These are phyloP conservation scores for Hystrix cristata DNA, from an alignment of 2,113 vertebrate genomes.

Conservation along the genomic window DNA sequence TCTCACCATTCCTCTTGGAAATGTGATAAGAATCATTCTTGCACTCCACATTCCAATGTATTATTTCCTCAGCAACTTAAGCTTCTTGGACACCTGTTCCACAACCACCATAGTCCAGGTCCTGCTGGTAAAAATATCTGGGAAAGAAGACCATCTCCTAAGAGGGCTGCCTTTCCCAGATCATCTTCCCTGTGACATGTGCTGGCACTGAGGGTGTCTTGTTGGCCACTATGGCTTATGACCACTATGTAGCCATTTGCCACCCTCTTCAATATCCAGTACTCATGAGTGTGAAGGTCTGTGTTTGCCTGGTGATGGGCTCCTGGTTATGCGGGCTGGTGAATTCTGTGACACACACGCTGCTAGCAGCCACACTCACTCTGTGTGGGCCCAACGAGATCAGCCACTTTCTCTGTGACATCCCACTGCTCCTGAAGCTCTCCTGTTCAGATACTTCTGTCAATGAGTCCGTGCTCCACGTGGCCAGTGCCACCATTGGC, in stretches of 20 bases:
- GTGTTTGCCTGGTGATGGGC: slow-evolving; percentile 39
- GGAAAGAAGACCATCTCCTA: slow-evolving; percentile 65
- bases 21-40: background rate
- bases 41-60: slow-evolving; percentile 62
- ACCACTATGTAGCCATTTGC: slow-evolving; percentile 78
- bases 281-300: slow-evolving; percentile 64
- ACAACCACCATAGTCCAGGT: background rate
- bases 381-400: slow-evolving; percentile 68
- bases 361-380: slow-evolving; percentile 32
- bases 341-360: slow-evolving; percentile 69
- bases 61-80: slow-evolving; percentile 71
- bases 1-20: slow-evolving; percentile 19
- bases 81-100: slow-evolving; percentile 63
- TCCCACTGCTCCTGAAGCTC: slow-evolving; percentile 71
- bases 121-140: background rate
- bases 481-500: slow-evolving; percentile 63
- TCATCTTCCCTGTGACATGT: slow-evolving; percentile 46
- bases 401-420: slow-evolving; percentile 73
- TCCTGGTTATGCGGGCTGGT: slow-evolving; percentile 76
- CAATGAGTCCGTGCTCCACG: slow-evolving; percentile 48
- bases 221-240: slow-evolving; percentile 77
- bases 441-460: slow-evolving; percentile 69
- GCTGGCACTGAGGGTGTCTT: slow-evolving; percentile 39
- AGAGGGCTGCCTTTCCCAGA: slow-evolving; percentile 22
- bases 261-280: slow-evolving; percentile 66